phyloP scores from a whole-genome alignment of 2,888 invertebrate genomes.

The Chouioia cunea region DNA sequence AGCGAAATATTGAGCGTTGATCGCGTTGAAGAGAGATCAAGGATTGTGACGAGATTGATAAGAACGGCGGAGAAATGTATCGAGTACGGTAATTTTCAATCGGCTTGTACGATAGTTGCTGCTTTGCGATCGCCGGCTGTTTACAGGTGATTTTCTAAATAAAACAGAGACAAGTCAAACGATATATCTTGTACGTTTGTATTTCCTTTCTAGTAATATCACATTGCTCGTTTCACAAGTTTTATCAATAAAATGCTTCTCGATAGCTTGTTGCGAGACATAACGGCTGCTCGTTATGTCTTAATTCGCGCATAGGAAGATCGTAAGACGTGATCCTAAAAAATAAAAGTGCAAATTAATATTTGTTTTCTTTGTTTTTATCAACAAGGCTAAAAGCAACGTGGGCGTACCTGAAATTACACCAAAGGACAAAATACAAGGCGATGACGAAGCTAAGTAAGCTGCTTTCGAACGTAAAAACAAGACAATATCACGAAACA shows the following conservation, averaged over 20 bases:
- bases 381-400: slow-evolving; percentile 66
- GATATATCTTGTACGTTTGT: too few relatives aligned
- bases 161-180: too few relatives aligned
- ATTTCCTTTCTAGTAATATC: too few relatives aligned
- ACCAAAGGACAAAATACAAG: slow-evolving; percentile 71
- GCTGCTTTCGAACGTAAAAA: slow-evolving; percentile 68
- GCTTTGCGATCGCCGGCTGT: slow-evolving; percentile 72
- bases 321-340: not conserved
- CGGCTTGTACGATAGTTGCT: slow-evolving; percentile 70
- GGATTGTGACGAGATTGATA: slow-evolving; percentile 71
- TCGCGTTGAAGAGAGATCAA: slow-evolving; percentile 58
- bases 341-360: not conserved
- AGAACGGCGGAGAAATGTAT: slow-evolving; percentile 72
- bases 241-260: too few relatives aligned
- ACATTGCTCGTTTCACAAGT: too few relatives aligned
- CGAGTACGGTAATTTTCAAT: slow-evolving; percentile 71
- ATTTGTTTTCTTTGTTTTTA: too few relatives aligned
- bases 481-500: slow-evolving; percentile 65
- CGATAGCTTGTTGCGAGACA: slow-evolving; percentile 15
- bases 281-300: slow-evolving; percentile 1
- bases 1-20: slow-evolving; percentile 67
- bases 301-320: not conserved
- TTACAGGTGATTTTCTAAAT: slow-evolving; percentile 64
- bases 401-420: slow-evolving; percentile 70
- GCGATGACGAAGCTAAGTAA: slow-evolving; percentile 69